Base-by-base conservation (phyloP, 2,113 vertebrate species). In the Rattus rattus region DNA sequence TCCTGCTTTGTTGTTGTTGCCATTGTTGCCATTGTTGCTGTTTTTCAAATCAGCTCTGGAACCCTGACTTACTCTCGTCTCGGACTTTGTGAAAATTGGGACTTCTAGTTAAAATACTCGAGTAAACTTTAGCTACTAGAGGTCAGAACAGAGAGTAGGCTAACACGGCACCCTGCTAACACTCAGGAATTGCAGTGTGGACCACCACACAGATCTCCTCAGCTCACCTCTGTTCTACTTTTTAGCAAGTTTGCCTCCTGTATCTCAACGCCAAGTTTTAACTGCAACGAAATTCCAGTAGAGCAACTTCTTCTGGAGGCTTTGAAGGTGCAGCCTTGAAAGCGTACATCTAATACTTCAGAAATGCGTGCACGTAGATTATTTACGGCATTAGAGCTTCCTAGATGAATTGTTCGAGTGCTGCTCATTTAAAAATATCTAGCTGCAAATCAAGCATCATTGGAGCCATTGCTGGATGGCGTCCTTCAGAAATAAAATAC, bases 401-500 rank as follows among this genome's bases (percentile, higher is more conserved):
- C 67, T 20, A 75, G 72, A 89, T 84, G 75, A 56, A 86, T 81
- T 63, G 49, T 70, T 54, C 59, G 33, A 93, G 72, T 54, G 33
- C 16, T 89, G 20, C 16, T 77, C 30, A 39, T 65, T 67, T 79
- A 30, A 73, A 94, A 75, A 56, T 65, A 59, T 77, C 59, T 91
- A 91, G 54, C 79, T 90, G 61, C 20, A 77, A 92, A 90, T 89
- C 79, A 76, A 96, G 43, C 47, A 84, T 61, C 47, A 28, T 87
- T 83, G 73, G 3, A 56, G 49, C 63, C 61, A 5, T 67, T 92
- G 83, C 79, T 89, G 75, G 49, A 92, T 70, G n/a, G 19, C 87
- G 22, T 88, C 56, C 3, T 96, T 96, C 77, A 84, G 75, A 94
- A 94, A 79, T 33, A 43, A 2, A 95, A 96, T 93, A 43, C n/a